Conservation (phyloP, 2,113 vertebrate species). For the Murina feae region DNA sequence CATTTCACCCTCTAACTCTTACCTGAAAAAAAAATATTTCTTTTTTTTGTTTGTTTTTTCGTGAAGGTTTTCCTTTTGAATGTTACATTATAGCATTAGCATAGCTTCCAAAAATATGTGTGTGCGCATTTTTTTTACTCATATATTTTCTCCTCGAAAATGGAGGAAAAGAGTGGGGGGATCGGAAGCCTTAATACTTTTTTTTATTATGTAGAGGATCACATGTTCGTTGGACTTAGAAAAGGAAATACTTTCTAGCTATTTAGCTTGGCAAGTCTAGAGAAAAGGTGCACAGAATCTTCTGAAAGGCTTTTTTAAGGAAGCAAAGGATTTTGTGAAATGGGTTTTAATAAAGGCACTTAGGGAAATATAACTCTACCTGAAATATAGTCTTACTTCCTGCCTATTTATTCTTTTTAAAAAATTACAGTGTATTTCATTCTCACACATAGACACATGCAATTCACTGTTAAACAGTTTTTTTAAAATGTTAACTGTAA, state of each 20-base stretch:
- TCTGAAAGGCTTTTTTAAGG: slow-evolving; percentile 52
- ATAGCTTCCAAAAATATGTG: background rate
- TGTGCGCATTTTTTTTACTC: background rate
- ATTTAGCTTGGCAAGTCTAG: slow-evolving; percentile 35
- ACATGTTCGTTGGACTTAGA: slow-evolving; percentile 1
- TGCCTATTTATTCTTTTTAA: background rate
- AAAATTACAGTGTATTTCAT: background rate
- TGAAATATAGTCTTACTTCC: slow-evolving; percentile 25
- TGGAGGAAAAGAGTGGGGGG: background rate
- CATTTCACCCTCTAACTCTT: background rate
- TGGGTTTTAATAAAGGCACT: slow-evolving; percentile 45
- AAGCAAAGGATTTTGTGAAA: slow-evolving; percentile 55
- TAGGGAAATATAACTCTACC: slow-evolving; percentile 15
- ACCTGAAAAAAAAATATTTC: background rate
- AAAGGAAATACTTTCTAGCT: slow-evolving; percentile 28
- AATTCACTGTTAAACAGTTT: background rate
- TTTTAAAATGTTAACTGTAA: background rate
- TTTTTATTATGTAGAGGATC: background rate
- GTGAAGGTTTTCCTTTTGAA: background rate
- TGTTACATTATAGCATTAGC: background rate
- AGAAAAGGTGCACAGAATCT: slow-evolving; percentile 30
- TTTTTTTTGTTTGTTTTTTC: background rate
- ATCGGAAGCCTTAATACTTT: background rate
- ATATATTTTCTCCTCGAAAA: background rate
- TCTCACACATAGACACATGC: background rate